A percentile compares a stretch with the other conserved stretches of the same genome.
phyloP scores from a whole-genome alignment of 2,113 vertebrate species.

The Rhagologus leucostigma region DNA sequence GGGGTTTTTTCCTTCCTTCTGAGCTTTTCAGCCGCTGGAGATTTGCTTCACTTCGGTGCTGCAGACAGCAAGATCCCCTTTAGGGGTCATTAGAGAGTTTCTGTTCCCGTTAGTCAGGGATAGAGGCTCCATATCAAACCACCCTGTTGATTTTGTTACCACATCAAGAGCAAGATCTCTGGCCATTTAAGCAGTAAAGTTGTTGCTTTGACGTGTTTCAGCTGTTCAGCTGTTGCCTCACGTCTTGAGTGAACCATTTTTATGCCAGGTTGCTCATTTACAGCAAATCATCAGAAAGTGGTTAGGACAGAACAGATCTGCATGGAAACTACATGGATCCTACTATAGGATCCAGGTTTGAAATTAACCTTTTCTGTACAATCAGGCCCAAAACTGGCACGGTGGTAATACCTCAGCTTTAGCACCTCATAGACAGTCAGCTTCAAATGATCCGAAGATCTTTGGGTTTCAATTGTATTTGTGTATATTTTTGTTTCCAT shows the following conservation, averaged over 20 bases:
- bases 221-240: background rate
- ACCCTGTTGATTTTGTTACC: background rate
- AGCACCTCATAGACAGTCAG: background rate
- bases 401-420: background rate
- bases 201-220: background rate
- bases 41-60: background rate
- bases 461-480: background rate
- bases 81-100: background rate
- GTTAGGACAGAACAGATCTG: background rate
- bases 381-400: background rate
- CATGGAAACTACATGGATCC: background rate
- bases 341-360: background rate
- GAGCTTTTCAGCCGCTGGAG: background rate
- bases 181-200: background rate
- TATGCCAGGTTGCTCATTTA: background rate
- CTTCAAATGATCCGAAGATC: background rate
- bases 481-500: background rate
- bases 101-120: background rate
- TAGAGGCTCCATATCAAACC: background rate
- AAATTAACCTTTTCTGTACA: background rate
- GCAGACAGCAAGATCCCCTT: background rate
- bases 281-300: background rate
- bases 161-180: background rate
- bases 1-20: rapidly evolving
- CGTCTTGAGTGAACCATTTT: background rate